A percentile compares a stretch with the other conserved stretches of the same genome.
Evolutionary conservation across 2,888 invertebrate genomes (phyloP).

Genomic region (Lasiommata megera): DNA sequence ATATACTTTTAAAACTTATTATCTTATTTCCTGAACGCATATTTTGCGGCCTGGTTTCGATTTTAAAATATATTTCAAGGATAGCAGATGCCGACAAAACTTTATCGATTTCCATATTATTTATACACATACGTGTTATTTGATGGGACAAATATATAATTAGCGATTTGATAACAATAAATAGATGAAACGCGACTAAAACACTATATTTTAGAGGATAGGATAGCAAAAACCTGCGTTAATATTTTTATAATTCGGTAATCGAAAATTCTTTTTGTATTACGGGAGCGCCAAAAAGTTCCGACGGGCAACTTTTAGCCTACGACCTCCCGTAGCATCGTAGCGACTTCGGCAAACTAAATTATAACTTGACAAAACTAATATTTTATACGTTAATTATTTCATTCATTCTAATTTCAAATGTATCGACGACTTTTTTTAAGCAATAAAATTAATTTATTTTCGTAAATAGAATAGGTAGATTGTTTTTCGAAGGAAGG

Average conservation of each 20-base stretch:
- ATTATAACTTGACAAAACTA: slow-evolving; percentile 20
- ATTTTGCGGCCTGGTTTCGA: slow-evolving; percentile 45
- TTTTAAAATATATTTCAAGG: slow-evolving; percentile 37
- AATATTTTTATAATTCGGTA: background rate
- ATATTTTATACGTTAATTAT: slow-evolving; percentile 1
- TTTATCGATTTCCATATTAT: slow-evolving; percentile 20
- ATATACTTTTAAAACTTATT: background rate
- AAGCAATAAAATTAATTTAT: background rate
- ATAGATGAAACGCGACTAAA: background rate
- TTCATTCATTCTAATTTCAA: background rate
- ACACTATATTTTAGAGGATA: background rate
- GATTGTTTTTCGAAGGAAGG: background rate
- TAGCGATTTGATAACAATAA: background rate
- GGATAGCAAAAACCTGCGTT: background rate
- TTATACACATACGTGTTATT: background rate
- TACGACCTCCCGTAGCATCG: slow-evolving; percentile 54
- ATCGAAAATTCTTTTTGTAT: slow-evolving; percentile 6
- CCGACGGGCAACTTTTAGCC: slow-evolving; percentile 78
- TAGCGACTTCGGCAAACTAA: slow-evolving; percentile 36
- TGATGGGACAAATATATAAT: background rate
- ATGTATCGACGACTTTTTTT: slow-evolving; percentile 1
- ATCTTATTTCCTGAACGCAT: slow-evolving; percentile 45
- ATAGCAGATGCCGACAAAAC: slow-evolving; percentile 18
- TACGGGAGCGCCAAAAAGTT: slow-evolving; percentile 42
- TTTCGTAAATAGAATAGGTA: slow-evolving; percentile 6